These are phyloP conservation scores for Bos taurus DNA, from an alignment of 2,113 vertebrate species.

Conservation along the genomic window DNA sequence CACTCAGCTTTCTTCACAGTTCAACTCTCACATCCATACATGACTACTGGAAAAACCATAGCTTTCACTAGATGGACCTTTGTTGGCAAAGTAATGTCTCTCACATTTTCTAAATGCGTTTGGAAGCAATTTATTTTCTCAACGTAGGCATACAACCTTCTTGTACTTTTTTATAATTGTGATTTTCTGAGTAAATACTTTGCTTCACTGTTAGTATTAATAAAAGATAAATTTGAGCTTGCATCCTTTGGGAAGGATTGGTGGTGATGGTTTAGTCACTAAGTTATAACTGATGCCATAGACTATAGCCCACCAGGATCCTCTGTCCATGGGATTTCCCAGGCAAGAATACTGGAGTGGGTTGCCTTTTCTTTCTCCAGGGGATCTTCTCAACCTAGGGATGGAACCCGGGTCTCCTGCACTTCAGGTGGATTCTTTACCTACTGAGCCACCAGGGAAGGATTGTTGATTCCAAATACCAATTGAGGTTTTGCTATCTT, in stretches of 20 bases:
- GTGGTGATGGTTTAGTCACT: background rate
- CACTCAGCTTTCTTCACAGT: fast-evolving
- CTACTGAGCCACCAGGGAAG: background rate
- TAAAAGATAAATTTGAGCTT: background rate
- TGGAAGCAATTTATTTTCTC: background rate
- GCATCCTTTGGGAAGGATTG: background rate
- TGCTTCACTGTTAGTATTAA: background rate
- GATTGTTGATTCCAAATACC: background rate
- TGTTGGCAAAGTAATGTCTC: background rate
- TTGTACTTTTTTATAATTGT: background rate
- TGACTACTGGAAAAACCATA: background rate
- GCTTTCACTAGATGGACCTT: fast-evolving
- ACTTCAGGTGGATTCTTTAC: background rate
- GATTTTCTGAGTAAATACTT: background rate
- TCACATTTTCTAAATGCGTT: background rate
- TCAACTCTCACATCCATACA: background rate
- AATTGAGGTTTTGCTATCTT: background rate
- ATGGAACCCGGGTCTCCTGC: fast-evolving
- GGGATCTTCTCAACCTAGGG: background rate
- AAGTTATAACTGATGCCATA: background rate
- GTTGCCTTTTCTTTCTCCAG: background rate
- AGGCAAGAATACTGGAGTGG: background rate
- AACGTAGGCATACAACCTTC: background rate
- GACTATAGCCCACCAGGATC: background rate
- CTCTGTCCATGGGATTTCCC: background rate